Evolutionary conservation across 2,113 vertebrate species (phyloP).

Genomic region (Microcebus griseorufus): DNA sequence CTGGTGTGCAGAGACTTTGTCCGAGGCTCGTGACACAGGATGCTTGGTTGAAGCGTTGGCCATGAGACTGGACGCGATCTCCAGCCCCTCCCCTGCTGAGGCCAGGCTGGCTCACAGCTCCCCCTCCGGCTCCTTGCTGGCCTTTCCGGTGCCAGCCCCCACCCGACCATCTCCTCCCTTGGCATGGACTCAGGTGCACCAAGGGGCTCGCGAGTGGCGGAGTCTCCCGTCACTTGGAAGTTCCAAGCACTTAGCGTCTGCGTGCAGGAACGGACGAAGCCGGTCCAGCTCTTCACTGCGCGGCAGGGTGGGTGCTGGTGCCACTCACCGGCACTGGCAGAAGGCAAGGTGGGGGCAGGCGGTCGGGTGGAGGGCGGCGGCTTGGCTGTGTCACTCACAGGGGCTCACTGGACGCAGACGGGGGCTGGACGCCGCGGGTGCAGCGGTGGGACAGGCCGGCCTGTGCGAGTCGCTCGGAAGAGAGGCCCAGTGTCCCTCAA

Average conservation of each 20-base stretch:
- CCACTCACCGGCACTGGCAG: not conserved
- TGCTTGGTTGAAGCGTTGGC: too few species aligned
- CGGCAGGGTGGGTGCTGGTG: not conserved
- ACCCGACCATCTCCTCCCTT: not conserved
- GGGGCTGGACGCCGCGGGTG: too few species aligned
- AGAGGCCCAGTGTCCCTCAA: not conserved
- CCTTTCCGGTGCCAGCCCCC: not conserved
- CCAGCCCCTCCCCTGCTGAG: not conserved
- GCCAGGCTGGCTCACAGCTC: not conserved
- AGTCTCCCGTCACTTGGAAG: not conserved
- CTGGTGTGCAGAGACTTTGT: not conserved
- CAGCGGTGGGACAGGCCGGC: too few species aligned
- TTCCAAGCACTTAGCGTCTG: not conserved
- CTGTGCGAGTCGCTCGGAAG: not conserved
- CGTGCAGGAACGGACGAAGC: not conserved
- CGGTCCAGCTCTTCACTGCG: not conserved
- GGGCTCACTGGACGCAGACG: not conserved
- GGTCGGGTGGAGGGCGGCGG: not conserved
- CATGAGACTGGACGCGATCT: not conserved
- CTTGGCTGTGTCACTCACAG: not conserved
- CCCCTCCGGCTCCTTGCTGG: fast-evolving
- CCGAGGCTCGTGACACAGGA: not conserved
- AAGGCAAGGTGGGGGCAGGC: not conserved
- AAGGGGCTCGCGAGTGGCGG: not conserved
- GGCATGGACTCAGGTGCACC: not conserved